Percentiles rank a stretch among this genome's conserved stretches.
Conservation (phyloP, 2,113 vertebrate genomes). For the Uropsilus gracilis region DNA sequence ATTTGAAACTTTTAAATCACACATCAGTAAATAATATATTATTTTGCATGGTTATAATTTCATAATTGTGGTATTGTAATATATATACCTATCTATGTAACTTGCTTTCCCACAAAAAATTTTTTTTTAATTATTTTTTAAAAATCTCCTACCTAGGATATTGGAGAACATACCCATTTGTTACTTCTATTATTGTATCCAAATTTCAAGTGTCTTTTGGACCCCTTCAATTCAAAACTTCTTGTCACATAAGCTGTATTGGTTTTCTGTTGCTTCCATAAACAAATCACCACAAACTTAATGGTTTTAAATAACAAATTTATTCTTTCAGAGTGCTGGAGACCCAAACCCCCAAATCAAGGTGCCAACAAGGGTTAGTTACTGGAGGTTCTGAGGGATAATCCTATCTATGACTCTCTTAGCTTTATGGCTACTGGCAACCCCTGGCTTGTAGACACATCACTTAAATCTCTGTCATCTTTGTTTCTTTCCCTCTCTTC, state of each 20-base stretch:
- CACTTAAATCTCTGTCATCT: background rate
- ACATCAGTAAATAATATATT: too few relatives aligned
- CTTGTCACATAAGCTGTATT: background rate
- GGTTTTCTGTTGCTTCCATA: background rate
- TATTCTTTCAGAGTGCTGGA: background rate
- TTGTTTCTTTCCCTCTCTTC: background rate
- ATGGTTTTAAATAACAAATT: background rate
- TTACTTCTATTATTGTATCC: too few relatives aligned
- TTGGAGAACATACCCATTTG: too few relatives aligned
- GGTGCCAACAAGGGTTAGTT: background rate
- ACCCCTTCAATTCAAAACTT: constrained; percentile 9
- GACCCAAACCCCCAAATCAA: background rate
- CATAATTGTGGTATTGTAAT: too few relatives aligned
- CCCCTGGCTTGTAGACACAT: background rate
- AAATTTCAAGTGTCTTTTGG: background rate
- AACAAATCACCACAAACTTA: background rate
- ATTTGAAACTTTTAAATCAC: too few relatives aligned
- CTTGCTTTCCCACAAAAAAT: too few relatives aligned
- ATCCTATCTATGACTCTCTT: background rate
- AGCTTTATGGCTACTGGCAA: background rate
- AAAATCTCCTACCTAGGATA: too few relatives aligned
- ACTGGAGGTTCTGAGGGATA: background rate
- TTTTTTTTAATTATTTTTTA: too few relatives aligned
- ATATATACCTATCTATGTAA: too few relatives aligned
- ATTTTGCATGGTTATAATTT: too few relatives aligned